Percentiles rank a stretch among this genome's conserved stretches.
phyloP scores from a whole-genome alignment of 1,140 invertebrate genomes.

The Zaprionus vittiger region DNA sequence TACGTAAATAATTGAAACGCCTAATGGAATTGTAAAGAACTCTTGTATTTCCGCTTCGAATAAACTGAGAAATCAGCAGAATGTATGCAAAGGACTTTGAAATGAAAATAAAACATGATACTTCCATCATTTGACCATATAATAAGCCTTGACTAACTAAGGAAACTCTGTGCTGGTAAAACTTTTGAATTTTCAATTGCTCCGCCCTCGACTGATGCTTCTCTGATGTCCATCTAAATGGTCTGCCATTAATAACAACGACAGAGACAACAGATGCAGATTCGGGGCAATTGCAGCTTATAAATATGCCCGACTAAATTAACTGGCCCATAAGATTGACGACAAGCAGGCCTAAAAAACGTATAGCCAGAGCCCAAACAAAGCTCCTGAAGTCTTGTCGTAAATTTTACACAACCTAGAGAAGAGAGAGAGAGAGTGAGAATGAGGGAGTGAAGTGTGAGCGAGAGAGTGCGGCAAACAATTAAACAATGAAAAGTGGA shows the following conservation, averaged over 20 bases:
- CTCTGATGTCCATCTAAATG: constrained; percentile 42
- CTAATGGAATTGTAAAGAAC: constrained; percentile 31
- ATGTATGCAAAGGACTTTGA: not conserved
- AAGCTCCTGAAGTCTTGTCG: constrained; percentile 43
- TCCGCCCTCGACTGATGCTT: not conserved
- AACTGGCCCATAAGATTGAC: constrained; percentile 50
- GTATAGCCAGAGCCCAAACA: constrained; percentile 27
- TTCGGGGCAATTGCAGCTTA: constrained; percentile 14
- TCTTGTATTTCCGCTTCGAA: not conserved
- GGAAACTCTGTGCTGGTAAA: too few species aligned
- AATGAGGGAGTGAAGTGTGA: not conserved
- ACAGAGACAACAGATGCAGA: constrained; percentile 14
- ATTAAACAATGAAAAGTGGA: constrained; percentile 54
- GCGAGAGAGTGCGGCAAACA: constrained; percentile 28
- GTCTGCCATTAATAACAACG: constrained; percentile 42
- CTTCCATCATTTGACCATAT: not conserved
- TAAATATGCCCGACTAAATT: constrained; percentile 47
- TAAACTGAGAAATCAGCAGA: not conserved
- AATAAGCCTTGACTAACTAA: not conserved
- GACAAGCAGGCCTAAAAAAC: constrained; percentile 36
- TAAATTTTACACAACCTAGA: constrained; percentile 32
- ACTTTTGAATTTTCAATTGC: not conserved
- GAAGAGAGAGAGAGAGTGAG: not conserved
- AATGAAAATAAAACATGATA: not conserved
- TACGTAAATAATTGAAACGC: constrained; percentile 33